Evolutionary conservation across 2,113 vertebrate genomes (phyloP).

Genomic region (Macheiramphus alcinus): DNA sequence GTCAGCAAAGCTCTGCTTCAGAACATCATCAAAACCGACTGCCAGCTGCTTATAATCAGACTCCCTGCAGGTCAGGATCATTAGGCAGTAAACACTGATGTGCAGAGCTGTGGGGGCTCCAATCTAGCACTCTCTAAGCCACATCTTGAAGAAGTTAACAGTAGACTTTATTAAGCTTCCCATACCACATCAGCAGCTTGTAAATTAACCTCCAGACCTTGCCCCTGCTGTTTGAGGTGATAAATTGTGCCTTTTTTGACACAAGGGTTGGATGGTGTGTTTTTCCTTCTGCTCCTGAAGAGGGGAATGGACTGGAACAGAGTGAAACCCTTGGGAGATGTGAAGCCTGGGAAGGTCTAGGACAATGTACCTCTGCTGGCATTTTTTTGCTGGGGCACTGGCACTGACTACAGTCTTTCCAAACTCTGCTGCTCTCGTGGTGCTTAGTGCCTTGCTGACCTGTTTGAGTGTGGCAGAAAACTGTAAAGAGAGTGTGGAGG

Average conservation of each 20-base stretch:
- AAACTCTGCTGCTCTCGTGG: not conserved
- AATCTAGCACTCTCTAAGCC: too few relatives aligned
- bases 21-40: not conserved
- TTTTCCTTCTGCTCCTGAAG: too few relatives aligned
- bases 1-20: too few relatives aligned
- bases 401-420: not conserved
- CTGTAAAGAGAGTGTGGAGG: not conserved
- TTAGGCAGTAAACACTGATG: not conserved
- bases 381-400: not conserved
- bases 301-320: not conserved
- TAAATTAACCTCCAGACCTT: not conserved
- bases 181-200: not conserved
- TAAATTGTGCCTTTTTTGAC: not conserved
- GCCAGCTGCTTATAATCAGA: not conserved
- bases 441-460: too few relatives aligned
- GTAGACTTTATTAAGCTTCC: not conserved
- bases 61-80: not conserved
- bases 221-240: not conserved
- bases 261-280: too few relatives aligned
- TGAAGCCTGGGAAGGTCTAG: not conserved
- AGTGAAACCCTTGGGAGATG: not conserved
- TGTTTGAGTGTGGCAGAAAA: too few relatives aligned
- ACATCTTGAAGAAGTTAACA: not conserved
- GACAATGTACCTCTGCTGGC: not conserved
- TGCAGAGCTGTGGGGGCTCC: not conserved